Conservation (phyloP, 2,888 invertebrate species). For the Perizoma affinitatum region DNA sequence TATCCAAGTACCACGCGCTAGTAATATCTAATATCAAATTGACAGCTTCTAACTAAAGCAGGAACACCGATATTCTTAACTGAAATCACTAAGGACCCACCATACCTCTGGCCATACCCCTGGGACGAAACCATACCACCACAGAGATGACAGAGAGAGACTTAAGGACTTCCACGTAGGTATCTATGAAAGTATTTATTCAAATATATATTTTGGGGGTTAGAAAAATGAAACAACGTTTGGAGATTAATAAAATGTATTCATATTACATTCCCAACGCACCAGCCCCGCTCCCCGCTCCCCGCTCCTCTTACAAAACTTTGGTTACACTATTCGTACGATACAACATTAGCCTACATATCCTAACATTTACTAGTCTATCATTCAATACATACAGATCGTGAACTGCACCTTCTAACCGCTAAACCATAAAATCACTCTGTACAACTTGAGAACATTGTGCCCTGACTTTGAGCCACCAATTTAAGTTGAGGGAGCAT, state of each 20-base stretch:
- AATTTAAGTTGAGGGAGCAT: too few relatives aligned
- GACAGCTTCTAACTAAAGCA: too few relatives aligned
- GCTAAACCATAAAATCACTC: conserved; percentile 21
- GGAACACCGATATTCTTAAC: too few relatives aligned
- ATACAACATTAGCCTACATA: conserved; percentile 47
- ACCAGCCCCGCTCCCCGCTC: conserved; percentile 25
- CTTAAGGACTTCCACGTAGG: too few relatives aligned
- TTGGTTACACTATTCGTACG: conserved; percentile 52
- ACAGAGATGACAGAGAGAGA: too few relatives aligned
- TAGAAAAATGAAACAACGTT: conserved; percentile 25
- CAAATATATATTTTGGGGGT: too few relatives aligned
- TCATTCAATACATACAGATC: conserved; percentile 16
- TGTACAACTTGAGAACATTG: conserved; percentile 10
- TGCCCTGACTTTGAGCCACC: neutral
- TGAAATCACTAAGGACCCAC: too few relatives aligned
- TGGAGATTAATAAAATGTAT: conserved; percentile 73
- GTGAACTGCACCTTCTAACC: conserved; percentile 29
- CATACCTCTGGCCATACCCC: too few relatives aligned
- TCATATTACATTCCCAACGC: conserved; percentile 61
- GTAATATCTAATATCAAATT: too few relatives aligned
- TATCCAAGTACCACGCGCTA: too few relatives aligned
- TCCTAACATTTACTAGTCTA: conserved; percentile 45
- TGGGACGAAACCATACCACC: too few relatives aligned
- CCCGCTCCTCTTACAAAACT: conserved; percentile 47
- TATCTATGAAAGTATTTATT: too few relatives aligned